phyloP scores from a whole-genome alignment of 2,113 vertebrate genomes.

The Upupa epops region DNA sequence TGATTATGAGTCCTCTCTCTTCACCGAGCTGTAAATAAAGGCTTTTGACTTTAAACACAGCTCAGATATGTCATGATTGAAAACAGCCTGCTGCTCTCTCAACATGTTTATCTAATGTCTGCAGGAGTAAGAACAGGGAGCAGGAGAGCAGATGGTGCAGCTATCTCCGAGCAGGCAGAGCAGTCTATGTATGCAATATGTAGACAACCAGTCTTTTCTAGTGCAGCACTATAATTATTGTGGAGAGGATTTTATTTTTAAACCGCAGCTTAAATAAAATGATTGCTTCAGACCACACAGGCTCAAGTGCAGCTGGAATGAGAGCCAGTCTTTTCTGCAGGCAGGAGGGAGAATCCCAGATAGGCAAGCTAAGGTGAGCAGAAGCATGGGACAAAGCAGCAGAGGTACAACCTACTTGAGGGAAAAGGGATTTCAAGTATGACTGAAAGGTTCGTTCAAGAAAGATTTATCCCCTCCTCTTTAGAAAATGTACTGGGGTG shows the following conservation, averaged over 20 bases:
- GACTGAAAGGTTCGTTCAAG: background rate
- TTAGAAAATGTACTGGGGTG: background rate
- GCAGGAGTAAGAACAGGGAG: conserved; percentile 50
- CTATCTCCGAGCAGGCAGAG: background rate
- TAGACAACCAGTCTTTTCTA: conserved; percentile 12
- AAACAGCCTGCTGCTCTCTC: conserved; percentile 53
- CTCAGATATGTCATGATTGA: conserved; percentile 53
- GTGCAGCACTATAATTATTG: conserved; percentile 19
- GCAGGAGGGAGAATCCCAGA: background rate
- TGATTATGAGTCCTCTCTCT: conserved; percentile 25
- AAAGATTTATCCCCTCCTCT: background rate
- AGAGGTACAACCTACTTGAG: background rate
- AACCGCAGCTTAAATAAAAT: conserved; percentile 35
- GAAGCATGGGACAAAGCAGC: background rate
- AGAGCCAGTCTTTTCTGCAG: background rate
- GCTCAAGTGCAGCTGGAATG: background rate
- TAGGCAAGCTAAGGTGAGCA: background rate
- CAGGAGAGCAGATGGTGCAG: conserved; percentile 58
- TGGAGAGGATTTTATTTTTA: conserved; percentile 21
- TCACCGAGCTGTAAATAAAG: conserved; percentile 66
- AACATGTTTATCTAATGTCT: conserved; percentile 55
- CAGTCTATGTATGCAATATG: background rate
- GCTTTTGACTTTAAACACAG: conserved; percentile 63
- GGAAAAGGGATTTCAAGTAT: background rate
- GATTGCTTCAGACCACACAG: conserved; percentile 40